Evolutionary conservation across 2,888 invertebrate genomes (phyloP).

Genomic region (Odontocolon sp.): DNA sequence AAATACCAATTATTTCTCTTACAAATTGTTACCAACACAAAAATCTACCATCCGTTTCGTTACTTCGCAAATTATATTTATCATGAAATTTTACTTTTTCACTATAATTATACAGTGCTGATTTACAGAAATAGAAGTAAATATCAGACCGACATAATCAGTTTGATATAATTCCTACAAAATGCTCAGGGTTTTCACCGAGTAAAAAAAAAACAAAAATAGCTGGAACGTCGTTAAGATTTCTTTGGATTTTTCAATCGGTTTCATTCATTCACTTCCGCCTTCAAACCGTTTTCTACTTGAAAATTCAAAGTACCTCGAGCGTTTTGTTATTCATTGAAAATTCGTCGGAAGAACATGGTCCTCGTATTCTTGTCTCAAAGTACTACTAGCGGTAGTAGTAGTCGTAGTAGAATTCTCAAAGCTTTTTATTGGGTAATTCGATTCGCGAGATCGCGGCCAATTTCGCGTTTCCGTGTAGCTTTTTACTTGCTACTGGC

Average conservation of each 20-base stretch:
- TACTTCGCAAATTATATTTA: no score
- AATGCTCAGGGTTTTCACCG: background rate
- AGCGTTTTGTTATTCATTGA: constrained; percentile 58
- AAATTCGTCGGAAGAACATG: constrained; percentile 41
- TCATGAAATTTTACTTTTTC: no score
- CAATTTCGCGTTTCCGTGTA: constrained; percentile 52
- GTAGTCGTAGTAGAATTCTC: no score
- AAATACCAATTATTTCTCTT: background rate
- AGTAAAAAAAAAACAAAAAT: background rate
- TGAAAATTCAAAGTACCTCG: constrained; percentile 50
- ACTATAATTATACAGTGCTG: no score
- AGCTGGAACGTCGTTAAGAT: constrained; percentile 21
- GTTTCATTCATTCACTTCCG: constrained; percentile 8
- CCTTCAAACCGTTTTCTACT: constrained; percentile 8
- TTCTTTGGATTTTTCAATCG: constrained; percentile 50
- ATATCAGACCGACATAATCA: no score
- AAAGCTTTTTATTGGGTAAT: constrained; percentile 60
- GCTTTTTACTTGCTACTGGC: constrained; percentile 33
- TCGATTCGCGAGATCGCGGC: constrained; percentile 58
- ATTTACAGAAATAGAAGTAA: no score
- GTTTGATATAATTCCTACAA: background rate
- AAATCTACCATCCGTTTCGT: background rate
- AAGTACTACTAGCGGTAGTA: constrained; percentile 22
- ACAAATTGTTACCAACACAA: background rate
- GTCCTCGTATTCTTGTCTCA: constrained; percentile 21